phyloP scores from a whole-genome alignment of 2,888 invertebrate genomes.

The Thumatha senex region DNA sequence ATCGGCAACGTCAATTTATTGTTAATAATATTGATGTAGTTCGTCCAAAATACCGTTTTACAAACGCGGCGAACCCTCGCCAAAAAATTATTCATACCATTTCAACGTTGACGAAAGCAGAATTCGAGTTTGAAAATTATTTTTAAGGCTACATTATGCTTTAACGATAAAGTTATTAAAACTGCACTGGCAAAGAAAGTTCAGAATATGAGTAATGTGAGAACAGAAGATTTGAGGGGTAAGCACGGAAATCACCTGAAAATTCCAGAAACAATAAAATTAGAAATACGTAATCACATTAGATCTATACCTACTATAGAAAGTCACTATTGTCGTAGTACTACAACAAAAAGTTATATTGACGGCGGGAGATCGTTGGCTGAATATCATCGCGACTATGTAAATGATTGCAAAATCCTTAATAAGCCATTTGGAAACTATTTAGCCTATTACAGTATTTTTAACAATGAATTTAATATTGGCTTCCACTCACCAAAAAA shows the following conservation, averaged over 20 bases:
- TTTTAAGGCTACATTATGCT: not conserved
- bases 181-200: not conserved
- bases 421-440: constrained; percentile 11
- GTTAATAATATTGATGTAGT: not conserved
- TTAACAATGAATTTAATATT: constrained; percentile 18
- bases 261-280: not conserved
- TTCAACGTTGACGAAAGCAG: not conserved
- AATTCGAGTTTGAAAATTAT: not conserved
- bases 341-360: constrained; percentile 11
- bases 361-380: constrained; percentile 12
- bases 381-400: constrained; percentile 6
- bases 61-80: not conserved
- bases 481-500: constrained; percentile 15
- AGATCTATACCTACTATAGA: constrained; percentile 12
- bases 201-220: not conserved
- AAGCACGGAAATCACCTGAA: not conserved
- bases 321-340: constrained; percentile 9
- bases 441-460: constrained; percentile 14
- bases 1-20: not conserved
- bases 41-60: not conserved
- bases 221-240: not conserved
- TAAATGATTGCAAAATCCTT: too few relatives aligned
- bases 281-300: constrained; percentile 11
- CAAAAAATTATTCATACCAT: not conserved
- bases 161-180: not conserved